Conservation (phyloP, 23 tunicate genomes). For the Ciona savignyi region DNA sequence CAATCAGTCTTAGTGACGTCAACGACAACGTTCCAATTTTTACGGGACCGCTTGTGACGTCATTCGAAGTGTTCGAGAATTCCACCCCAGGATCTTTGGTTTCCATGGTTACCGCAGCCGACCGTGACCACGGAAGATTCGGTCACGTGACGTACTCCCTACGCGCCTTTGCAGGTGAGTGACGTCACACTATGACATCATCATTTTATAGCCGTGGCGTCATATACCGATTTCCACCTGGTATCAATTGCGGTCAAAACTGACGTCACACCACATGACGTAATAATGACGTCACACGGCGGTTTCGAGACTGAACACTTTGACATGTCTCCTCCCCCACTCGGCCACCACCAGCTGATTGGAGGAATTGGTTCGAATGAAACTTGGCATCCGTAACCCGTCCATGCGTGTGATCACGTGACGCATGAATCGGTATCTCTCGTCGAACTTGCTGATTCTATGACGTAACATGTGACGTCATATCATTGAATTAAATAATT, state of each 20-base stretch:
- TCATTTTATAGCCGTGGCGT: too few relatives aligned
- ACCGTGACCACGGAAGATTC: slow-evolving; percentile 49
- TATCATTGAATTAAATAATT: too few relatives aligned
- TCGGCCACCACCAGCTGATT: slow-evolving; percentile 60
- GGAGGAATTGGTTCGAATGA: slow-evolving; percentile 30
- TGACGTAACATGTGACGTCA: slow-evolving; percentile 6
- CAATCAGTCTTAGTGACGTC: slow-evolving; percentile 57
- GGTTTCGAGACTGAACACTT: slow-evolving; percentile 60
- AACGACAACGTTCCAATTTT: slow-evolving; percentile 74
- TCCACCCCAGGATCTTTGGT: slow-evolving; percentile 32
- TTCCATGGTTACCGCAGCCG: slow-evolving; percentile 45
- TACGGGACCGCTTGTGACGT: slow-evolving; percentile 20
- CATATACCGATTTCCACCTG: too few relatives aligned
- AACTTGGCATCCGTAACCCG: slow-evolving; percentile 78
- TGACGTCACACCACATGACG: slow-evolving; percentile 7
- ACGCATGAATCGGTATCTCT: slow-evolving; percentile 40
- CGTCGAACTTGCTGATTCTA: slow-evolving; percentile 70
- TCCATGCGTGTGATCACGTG: slow-evolving; percentile 57
- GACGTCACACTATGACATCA: slow-evolving; percentile 10
- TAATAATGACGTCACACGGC: slow-evolving; percentile 43
- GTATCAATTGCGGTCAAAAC: neutral
- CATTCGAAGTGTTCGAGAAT: slow-evolving; percentile 31
- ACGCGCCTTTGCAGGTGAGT: slow-evolving; percentile 17
- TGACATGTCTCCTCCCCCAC: slow-evolving; percentile 56
- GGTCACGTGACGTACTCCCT: slow-evolving; percentile 56